Conservation (phyloP, 2,797 vertebrate species). For the Micrastur ruficollis region DNA sequence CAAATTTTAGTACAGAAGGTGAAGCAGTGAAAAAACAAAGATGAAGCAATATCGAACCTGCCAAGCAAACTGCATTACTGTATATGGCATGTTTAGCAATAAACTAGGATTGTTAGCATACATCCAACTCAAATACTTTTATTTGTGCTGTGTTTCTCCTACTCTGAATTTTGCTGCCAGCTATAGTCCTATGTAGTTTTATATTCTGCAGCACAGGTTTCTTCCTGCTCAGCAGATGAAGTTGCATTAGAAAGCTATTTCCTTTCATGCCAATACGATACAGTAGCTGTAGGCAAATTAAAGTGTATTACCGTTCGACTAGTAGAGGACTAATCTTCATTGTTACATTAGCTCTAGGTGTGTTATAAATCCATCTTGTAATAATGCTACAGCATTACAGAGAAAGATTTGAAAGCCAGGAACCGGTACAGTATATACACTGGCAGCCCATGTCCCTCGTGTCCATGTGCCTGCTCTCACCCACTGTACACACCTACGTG, state of each 20-base stretch:
- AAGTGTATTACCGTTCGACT: conserved; percentile 61
- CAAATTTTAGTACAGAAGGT: background rate
- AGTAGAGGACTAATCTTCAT: conserved; percentile 70
- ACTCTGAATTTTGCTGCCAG: conserved; percentile 65
- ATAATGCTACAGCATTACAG: conserved; percentile 19
- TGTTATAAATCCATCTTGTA: conserved; percentile 76
- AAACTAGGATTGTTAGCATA: conserved; percentile 68
- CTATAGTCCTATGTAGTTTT: conserved; percentile 40
- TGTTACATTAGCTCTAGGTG: conserved; percentile 59
- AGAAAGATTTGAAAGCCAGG: background rate
- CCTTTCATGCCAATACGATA: conserved; percentile 51
- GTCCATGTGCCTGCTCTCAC: background rate
- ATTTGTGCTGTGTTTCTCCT: conserved; percentile 62
- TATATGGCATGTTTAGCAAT: background rate
- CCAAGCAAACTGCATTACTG: background rate
- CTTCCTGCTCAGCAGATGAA: conserved; percentile 70
- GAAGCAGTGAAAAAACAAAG: background rate
- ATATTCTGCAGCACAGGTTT: conserved; percentile 70
- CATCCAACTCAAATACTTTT: conserved; percentile 48
- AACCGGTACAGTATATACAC: background rate
- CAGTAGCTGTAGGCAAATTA: conserved; percentile 72
- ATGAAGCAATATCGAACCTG: background rate
- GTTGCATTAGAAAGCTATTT: conserved; percentile 74
- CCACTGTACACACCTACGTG: accelerated
- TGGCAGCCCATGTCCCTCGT: background rate